Conservation (phyloP, 2,113 vertebrate genomes). For the Nipponia nippon region DNA sequence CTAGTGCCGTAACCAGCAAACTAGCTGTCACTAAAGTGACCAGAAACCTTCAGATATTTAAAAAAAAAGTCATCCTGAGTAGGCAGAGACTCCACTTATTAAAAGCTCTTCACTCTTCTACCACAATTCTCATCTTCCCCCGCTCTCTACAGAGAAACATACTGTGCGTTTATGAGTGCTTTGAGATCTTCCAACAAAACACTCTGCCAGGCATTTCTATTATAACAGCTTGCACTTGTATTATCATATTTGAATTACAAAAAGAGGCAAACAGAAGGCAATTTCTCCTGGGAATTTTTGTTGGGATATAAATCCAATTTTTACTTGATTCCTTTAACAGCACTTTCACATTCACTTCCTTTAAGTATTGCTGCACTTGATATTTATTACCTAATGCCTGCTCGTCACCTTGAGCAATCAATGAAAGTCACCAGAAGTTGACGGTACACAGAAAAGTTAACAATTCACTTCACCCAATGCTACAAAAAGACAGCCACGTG, state of each 20-base stretch:
- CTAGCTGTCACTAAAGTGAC: background rate
- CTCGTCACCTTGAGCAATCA: constrained; percentile 49
- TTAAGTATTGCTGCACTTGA: constrained; percentile 9
- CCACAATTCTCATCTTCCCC: background rate
- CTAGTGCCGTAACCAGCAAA: background rate
- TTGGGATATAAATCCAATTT: constrained; percentile 45
- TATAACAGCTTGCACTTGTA: background rate
- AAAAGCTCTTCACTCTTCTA: background rate
- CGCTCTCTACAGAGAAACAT: background rate
- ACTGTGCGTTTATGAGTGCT: background rate
- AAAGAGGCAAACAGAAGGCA: constrained; percentile 1
- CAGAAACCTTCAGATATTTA: background rate
- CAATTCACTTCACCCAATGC: background rate
- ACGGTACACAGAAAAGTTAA: background rate
- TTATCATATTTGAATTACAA: constrained; percentile 23
- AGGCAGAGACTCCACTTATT: background rate
- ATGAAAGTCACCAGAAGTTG: constrained; percentile 8
- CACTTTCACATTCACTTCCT: constrained; percentile 35
- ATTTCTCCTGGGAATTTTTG: background rate
- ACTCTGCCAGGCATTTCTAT: background rate
- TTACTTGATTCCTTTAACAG: constrained; percentile 14
- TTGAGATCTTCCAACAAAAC: constrained; percentile 14
- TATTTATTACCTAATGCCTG: constrained; percentile 25
- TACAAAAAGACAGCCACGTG: background rate
- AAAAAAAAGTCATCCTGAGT: background rate